Percentiles rank a stretch among this genome's conserved stretches.
phyloP scores from a whole-genome alignment of 2,797 vertebrate genomes.

The Ctenopoma kingsleyae region DNA sequence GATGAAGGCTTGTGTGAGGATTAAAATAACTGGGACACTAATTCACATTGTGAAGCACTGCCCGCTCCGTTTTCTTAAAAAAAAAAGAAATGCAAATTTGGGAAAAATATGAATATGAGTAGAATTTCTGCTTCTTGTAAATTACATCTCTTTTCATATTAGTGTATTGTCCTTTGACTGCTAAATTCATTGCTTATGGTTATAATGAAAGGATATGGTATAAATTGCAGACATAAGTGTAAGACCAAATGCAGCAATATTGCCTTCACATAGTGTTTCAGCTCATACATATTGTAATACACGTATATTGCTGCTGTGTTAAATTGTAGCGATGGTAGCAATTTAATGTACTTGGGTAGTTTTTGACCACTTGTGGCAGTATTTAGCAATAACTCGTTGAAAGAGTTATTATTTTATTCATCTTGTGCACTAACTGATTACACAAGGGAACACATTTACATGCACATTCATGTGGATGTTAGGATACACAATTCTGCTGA shows the following conservation, averaged over 20 bases:
- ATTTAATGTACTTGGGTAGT: background rate
- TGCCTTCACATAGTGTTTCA: background rate
- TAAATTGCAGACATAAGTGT: no score
- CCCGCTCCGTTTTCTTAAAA: background rate
- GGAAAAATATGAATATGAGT: background rate
- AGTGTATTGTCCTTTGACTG: background rate
- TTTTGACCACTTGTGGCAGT: background rate
- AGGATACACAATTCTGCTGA: background rate
- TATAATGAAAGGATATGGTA: background rate
- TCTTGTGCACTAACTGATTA: background rate
- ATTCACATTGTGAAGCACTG: background rate
- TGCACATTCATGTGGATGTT: background rate
- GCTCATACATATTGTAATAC: background rate
- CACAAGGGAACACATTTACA: background rate
- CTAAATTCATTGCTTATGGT: background rate
- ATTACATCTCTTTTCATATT: background rate
- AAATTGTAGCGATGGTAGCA: no score
- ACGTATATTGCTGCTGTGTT: no score
- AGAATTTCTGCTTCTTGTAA: background rate
- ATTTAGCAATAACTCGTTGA: background rate
- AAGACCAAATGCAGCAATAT: no score
- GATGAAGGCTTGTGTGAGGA: background rate
- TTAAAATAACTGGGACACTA: slow-evolving; percentile 6
- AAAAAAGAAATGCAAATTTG: slow-evolving; percentile 1
- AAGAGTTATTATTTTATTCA: background rate